Evolutionary conservation across 2,888 invertebrate genomes (phyloP), one percentile per base, ranked within the genome.

Genomic region (Caenorhabditis sinica): DNA sequence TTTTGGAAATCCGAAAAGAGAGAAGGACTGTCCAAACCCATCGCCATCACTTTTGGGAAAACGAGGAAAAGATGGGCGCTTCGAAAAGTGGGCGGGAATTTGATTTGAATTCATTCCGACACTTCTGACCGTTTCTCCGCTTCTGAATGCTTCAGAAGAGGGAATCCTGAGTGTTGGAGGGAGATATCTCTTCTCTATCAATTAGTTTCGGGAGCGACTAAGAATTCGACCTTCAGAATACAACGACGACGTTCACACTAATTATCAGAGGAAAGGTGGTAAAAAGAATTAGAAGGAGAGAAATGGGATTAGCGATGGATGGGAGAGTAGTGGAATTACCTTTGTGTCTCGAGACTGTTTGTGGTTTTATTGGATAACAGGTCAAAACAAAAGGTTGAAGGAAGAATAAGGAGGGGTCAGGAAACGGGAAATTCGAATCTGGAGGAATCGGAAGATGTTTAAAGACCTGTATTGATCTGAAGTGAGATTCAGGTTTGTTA

Each of bases 31-130:
- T 76, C 75, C 58, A 45, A 76, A 77, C 51, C 77, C 28, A 77
- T 71, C 69, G 36, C 25, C 53, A 58, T 76, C 56, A 66, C 53
- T 65, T 65, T 23, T n/a, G 53, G 23, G 28, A 40, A 56, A 56
- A n/a, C 25, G 53, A 23, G 13, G 28, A 20, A 13, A 56, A 56
- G 33, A 20, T 25, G 49, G 43, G 20, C 23, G 30, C 11, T 15
- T 15, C 28, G 69, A 60, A 36, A 43, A 28, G 33, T 33, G 61
- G 53, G 56, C 43, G 58, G 61, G 33, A 77, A 40, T 71, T 61
- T 77, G 76, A 76, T 69, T 69, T 30, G 58, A 69, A 76, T 76
- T 56, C 68, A 68, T 60, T 69, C 69, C 68, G 76, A 69, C 76
- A 69, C 20, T n/a, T 28, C 53, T 53, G 53, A 23, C 53, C 53